Percentiles rank a stretch among this genome's conserved stretches.
Evolutionary conservation across 2,888 invertebrate genomes (phyloP).

Genomic region (Odontocerum albicorne): DNA sequence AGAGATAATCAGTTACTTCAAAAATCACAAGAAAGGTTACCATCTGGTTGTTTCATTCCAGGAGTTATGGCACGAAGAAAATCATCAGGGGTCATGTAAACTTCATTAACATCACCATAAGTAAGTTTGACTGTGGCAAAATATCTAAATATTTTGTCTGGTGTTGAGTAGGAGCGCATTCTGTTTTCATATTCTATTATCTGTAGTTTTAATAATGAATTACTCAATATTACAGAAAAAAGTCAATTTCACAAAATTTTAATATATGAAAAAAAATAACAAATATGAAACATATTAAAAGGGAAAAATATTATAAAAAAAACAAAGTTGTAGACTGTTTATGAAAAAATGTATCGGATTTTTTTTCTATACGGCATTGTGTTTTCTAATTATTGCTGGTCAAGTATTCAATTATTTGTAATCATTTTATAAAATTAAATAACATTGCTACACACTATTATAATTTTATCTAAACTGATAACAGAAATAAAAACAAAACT

Average conservation of each 20-base stretch:
- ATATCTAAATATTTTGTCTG: constrained; percentile 98
- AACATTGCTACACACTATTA: no score
- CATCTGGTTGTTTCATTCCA: constrained; percentile 95
- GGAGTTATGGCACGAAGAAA: constrained; percentile 96
- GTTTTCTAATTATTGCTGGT: no score
- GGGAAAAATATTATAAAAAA: not conserved
- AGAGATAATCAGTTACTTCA: not conserved
- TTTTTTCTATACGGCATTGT: no score
- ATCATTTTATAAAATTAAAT: no score
- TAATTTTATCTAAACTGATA: no score
- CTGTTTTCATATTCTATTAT: constrained; percentile 98
- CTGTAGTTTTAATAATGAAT: constrained; percentile 55
- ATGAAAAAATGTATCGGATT: no score
- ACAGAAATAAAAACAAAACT: no score
- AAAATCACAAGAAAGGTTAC: no score
- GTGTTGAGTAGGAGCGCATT: constrained; percentile 93
- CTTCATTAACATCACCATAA: constrained; percentile 66
- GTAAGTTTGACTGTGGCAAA: constrained; percentile 92
- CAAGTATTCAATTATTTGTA: no score
- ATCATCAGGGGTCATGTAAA: constrained; percentile 97
- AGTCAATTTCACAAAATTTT: constrained; percentile 22
- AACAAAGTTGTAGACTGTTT: no score
- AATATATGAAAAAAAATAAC: constrained; percentile 30
- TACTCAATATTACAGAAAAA: not conserved
- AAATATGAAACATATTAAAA: constrained; percentile 25